Conservation (phyloP, 2,113 vertebrate genomes). For the Heloderma charlesbogerti region DNA sequence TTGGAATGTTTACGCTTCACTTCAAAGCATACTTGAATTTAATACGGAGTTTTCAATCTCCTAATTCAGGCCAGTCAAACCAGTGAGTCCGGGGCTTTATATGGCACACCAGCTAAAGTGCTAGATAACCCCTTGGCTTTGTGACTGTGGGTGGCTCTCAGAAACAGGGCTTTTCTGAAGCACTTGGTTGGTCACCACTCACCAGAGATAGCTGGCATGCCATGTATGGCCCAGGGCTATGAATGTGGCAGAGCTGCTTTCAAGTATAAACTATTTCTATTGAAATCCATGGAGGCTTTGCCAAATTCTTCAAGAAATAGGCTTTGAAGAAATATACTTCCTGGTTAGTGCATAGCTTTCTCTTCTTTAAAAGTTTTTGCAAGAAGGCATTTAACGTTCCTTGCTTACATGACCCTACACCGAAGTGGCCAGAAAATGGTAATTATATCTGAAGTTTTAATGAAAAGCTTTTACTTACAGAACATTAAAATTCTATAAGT, state of each 20-base stretch:
- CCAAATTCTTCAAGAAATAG: background rate
- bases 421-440: background rate
- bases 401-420: background rate
- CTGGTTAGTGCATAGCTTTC: background rate
- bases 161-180: background rate
- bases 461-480: constrained; percentile 6
- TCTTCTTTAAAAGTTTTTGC: background rate
- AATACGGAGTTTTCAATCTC: background rate
- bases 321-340: background rate
- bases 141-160: background rate
- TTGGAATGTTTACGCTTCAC: background rate
- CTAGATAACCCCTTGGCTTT: background rate
- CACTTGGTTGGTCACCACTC: background rate
- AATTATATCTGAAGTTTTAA: background rate
- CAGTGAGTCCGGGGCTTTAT: background rate
- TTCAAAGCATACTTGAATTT: background rate
- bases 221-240: background rate
- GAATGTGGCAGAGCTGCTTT: background rate
- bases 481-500: constrained; percentile 3
- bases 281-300: background rate
- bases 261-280: background rate
- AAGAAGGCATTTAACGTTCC: background rate
- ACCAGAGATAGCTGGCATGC: background rate
- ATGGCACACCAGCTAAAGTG: background rate
- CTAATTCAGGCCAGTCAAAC: background rate